phyloP scores from a whole-genome alignment of 2,113 vertebrate species.

The Cyanoramphus novaezelandiae region DNA sequence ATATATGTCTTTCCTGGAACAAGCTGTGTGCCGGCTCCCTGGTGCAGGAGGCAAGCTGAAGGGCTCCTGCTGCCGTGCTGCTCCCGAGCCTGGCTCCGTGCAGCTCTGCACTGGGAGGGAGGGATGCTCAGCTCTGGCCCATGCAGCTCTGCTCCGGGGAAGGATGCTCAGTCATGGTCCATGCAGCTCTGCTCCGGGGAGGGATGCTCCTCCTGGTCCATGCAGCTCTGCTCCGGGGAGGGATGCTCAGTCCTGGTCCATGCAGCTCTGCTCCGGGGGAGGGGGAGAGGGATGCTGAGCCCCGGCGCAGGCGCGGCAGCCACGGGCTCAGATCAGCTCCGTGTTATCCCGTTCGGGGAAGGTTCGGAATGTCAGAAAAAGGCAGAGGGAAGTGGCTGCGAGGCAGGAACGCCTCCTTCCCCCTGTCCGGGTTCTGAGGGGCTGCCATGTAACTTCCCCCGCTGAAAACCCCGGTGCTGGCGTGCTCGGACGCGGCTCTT shows the following conservation, averaged over 20 bases:
- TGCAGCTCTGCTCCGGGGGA: too few relatives aligned
- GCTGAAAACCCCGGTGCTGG: background rate
- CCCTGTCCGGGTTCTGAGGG: background rate
- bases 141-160: too few relatives aligned
- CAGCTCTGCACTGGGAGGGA: background rate
- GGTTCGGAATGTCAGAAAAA: background rate
- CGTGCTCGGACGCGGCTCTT: background rate
- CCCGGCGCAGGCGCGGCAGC: background rate
- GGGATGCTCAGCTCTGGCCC: background rate
- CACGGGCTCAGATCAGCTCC: background rate
- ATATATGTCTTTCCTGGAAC: background rate
- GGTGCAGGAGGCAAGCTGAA: background rate
- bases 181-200: background rate
- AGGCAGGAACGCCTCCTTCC: background rate
- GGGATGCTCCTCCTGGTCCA: too few relatives aligned
- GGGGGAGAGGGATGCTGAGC: background rate
- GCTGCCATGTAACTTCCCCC: background rate
- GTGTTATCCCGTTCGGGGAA: background rate
- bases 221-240: too few relatives aligned
- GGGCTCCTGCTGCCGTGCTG: background rate
- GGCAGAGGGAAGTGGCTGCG: background rate
- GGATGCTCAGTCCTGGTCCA: too few relatives aligned
- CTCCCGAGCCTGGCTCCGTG: background rate
- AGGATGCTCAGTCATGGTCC: background rate
- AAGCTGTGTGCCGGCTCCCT: background rate